phyloP scores from a whole-genome alignment of 2,888 invertebrate genomes.

The Drosophila mettleri region DNA sequence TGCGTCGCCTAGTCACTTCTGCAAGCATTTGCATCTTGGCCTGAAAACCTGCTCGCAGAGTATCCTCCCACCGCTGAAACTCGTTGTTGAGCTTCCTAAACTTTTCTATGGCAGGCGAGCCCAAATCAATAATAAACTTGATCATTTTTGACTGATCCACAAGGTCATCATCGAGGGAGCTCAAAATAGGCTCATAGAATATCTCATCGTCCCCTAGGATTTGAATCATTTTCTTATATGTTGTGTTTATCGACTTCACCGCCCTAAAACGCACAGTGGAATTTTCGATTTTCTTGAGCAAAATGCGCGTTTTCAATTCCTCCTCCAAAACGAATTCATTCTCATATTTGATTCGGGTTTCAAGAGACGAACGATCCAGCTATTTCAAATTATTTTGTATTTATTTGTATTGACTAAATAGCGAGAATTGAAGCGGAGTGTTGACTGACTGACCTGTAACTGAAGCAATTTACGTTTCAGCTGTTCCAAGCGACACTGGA shows the following conservation, averaged over 20 bases:
- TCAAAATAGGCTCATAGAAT: constrained; percentile 83
- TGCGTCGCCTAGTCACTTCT: not conserved
- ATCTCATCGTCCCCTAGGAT: constrained; percentile 80
- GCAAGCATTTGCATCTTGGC: constrained; percentile 15
- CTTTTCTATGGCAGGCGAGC: constrained; percentile 79
- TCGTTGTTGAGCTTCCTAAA: constrained; percentile 73
- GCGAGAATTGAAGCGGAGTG: no score
- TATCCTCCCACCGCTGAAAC: constrained; percentile 71
- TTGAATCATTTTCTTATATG: constrained; percentile 82
- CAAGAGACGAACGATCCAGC: constrained; percentile 72
- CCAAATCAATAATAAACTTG: constrained; percentile 80
- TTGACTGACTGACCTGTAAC: constrained; percentile 73
- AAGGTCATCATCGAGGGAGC: constrained; percentile 81
- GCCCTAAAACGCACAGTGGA: constrained; percentile 82
- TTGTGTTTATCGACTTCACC: constrained; percentile 77
- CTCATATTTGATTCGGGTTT: constrained; percentile 82
- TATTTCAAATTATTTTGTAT: constrained; percentile 27
- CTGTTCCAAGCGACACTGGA: constrained; percentile 66
- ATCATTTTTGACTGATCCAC: constrained; percentile 82
- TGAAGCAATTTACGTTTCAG: constrained; percentile 68
- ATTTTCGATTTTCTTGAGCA: constrained; percentile 80
- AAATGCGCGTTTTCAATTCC: constrained; percentile 70
- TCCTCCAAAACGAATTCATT: constrained; percentile 78
- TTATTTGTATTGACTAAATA: no score
- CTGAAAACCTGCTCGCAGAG: constrained; percentile 65